Conservation (phyloP, 2,113 vertebrate genomes). For the Nibea albiflora region DNA sequence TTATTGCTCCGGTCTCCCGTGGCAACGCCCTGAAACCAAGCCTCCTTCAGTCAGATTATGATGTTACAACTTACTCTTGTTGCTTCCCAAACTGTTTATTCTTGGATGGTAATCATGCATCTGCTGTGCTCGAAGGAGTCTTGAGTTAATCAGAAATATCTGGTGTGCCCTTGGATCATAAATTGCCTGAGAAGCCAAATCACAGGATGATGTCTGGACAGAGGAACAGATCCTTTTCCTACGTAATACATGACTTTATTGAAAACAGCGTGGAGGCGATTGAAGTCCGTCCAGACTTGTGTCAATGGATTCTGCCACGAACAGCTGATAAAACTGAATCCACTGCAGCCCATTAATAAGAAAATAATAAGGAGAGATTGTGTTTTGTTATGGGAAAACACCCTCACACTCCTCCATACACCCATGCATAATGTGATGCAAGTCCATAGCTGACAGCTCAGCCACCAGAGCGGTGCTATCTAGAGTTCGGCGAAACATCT, state of each 20-base stretch:
- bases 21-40: slow-evolving; percentile 45
- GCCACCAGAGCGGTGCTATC: slow-evolving; percentile 4
- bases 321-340: slow-evolving; percentile 56
- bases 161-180: slow-evolving; percentile 58
- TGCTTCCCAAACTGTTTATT: slow-evolving; percentile 70
- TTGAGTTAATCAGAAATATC: slow-evolving; percentile 72
- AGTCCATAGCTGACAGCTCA: slow-evolving; percentile 6
- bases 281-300: slow-evolving; percentile 68
- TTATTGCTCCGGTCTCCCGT: slow-evolving; percentile 43
- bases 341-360: slow-evolving; percentile 32
- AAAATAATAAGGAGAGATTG: slow-evolving; percentile 37
- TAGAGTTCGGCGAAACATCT: slow-evolving; percentile 38
- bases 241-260: slow-evolving; percentile 58
- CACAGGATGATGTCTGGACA: slow-evolving; percentile 63
- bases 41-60: slow-evolving; percentile 25
- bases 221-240: slow-evolving; percentile 49
- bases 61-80: slow-evolving; percentile 49
- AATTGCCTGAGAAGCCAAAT: slow-evolving; percentile 62
- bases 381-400: slow-evolving; percentile 22
- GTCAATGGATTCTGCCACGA: slow-evolving; percentile 38
- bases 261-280: slow-evolving; percentile 61
- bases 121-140: slow-evolving; percentile 49
- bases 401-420: background rate
- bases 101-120: slow-evolving; percentile 55
- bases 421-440: background rate